Evolutionary conservation across 2,797 vertebrate genomes (phyloP).

Genomic region (Spheniscus humboldti): DNA sequence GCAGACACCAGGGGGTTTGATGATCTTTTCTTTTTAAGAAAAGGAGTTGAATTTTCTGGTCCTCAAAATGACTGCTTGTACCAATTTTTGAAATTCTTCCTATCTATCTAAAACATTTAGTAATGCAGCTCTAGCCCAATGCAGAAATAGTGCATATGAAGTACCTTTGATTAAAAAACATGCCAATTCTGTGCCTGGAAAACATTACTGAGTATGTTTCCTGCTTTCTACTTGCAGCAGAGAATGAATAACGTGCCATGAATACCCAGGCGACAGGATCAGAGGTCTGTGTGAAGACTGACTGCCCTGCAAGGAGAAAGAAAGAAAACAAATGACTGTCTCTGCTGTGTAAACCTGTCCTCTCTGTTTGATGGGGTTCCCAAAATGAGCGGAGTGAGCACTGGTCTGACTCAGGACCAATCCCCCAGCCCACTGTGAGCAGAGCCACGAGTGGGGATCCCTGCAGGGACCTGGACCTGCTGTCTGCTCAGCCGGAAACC

Average conservation of each 20-base stretch:
- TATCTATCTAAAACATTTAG: neutral
- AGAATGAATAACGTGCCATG: neutral
- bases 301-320: neutral
- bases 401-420: neutral
- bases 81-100: neutral
- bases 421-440: fast-evolving
- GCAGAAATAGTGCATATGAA: neutral
- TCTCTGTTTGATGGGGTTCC: neutral
- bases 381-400: neutral
- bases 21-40: neutral
- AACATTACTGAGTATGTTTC: neutral
- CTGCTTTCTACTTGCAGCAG: neutral
- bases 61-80: neutral
- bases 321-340: neutral
- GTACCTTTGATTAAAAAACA: neutral
- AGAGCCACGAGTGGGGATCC: neutral
- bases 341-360: neutral
- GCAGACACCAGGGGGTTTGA: neutral
- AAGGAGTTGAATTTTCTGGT: neutral
- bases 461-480: neutral
- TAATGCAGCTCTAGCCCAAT: neutral
- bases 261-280: neutral
- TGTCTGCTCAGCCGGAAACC: neutral
- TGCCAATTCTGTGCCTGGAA: neutral
- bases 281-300: neutral